Base-by-base conservation (phyloP, 2,113 vertebrate genomes). In the Menidia beryllina region DNA sequence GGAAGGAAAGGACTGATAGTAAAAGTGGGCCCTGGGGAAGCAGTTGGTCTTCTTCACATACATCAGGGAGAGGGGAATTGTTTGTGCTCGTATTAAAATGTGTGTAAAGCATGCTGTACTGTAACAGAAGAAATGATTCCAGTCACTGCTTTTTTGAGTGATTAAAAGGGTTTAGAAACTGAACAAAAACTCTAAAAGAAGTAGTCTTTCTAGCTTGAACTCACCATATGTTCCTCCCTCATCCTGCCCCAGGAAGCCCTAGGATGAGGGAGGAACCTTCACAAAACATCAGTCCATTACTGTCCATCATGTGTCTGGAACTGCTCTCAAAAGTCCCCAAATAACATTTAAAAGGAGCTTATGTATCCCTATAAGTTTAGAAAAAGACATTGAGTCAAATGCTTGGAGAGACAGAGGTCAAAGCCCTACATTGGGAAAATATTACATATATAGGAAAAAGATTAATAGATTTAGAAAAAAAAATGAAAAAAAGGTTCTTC, bases 111-210 rank as follows among this genome's bases (percentile, higher is more conserved):
- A 19, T 70, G 34, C 57, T 82, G 84, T 56, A 75, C 50, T 71
- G 25, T 80, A 65, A 72, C 67, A 72, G 73, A n/a, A 45, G 61
- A 59, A 21, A 53, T 64, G 68, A 71, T 43, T 45, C 13, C 30
- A 11, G 12, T 26, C 48, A 14, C 20, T 2, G 13, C 14, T 62
- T 25, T 59, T 64, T 30, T 20, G 1, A 4, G 56, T 47, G 43
- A 56, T 15, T 67, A 26, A 79, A 60, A 69, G 20, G 11, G 14
- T 41, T 24, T 25, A 68, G 52, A 72, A 20, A 52, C 21, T 10
- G 38, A 57, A 12, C 15, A 11, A 27, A 51, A 21, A 51, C 19
- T 38, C 24, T 47, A 53, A 61, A 51, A 49, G 13, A 25, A 39
- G 3, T 45, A 11, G 41, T 72, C 55, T 64, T 39, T 39, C 41